These are phyloP conservation scores for Gnathonemus longibarbis DNA, from an alignment of 2,113 vertebrate genomes.

Conservation along the genomic window DNA sequence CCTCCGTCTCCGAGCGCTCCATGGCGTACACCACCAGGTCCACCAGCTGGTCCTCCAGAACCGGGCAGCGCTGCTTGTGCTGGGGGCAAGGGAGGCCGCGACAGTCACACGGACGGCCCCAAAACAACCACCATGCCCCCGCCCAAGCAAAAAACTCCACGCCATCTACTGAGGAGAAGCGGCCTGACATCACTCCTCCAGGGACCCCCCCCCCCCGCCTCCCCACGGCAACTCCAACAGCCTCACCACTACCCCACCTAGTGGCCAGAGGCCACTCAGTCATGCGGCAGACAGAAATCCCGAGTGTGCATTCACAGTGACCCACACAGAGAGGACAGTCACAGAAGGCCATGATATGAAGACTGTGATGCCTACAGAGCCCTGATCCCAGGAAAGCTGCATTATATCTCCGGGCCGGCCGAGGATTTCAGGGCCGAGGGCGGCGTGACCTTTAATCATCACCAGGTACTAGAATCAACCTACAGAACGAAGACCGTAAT, in stretches of 20 bases:
- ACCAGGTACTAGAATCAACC: background rate
- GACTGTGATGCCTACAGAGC: slow-evolving; percentile 63
- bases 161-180: background rate
- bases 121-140: slow-evolving; percentile 10
- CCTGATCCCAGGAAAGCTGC: slow-evolving; percentile 67
- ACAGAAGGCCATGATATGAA: slow-evolving; percentile 65
- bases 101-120: slow-evolving; percentile 57
- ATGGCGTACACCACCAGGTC: slow-evolving; percentile 98
- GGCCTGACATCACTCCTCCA: background rate
- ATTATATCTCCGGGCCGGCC: slow-evolving; percentile 47
- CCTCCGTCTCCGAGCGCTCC: slow-evolving; percentile 97
- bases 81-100: slow-evolving; percentile 66
- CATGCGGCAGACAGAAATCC: background rate
- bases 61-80: slow-evolving; percentile 97
- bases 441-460: background rate
- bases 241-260: background rate
- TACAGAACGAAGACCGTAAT: background rate
- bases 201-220: background rate
- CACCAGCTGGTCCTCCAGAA: slow-evolving; percentile 97
- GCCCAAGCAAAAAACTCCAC: background rate
- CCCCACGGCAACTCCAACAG: background rate
- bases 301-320: background rate
- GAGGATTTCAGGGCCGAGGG: background rate
- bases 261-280: background rate
- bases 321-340: slow-evolving; percentile 5